Conservation (phyloP, 1,140 invertebrate species). For the Drosophila dunni region DNA sequence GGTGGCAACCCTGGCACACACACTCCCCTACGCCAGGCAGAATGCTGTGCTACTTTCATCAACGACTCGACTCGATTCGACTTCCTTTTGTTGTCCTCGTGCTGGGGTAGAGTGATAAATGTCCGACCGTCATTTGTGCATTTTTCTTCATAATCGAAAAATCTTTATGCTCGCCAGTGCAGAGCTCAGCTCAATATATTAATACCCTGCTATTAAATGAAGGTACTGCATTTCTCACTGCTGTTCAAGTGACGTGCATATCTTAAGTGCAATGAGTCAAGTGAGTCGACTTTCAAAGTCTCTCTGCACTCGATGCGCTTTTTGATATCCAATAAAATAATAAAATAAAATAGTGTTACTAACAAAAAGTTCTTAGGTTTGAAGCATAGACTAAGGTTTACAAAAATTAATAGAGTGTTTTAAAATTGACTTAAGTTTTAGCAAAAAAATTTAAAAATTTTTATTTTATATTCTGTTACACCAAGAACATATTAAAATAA, state of each 20-base stretch:
- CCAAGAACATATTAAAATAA: too few relatives aligned
- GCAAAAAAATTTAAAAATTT: too few relatives aligned
- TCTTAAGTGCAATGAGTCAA: neutral
- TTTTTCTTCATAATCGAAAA: constrained; percentile 77
- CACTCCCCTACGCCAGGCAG: neutral
- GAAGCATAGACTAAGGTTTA: too few relatives aligned
- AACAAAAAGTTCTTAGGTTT: too few relatives aligned
- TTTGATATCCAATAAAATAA: too few relatives aligned
- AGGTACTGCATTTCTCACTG: neutral
- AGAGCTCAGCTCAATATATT: constrained; percentile 19
- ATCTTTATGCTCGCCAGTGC: constrained; percentile 56
- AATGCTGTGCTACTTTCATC: neutral
- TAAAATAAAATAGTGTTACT: too few relatives aligned
- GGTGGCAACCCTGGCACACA: neutral
- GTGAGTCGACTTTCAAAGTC: too few relatives aligned
- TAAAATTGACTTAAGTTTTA: too few relatives aligned
- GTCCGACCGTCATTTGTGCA: constrained; percentile 64
- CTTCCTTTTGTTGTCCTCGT: constrained; percentile 8
- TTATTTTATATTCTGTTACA: too few relatives aligned
- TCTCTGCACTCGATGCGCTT: too few relatives aligned
- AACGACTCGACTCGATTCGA: neutral
- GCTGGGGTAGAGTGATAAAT: constrained; percentile 63
- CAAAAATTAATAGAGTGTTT: too few relatives aligned
- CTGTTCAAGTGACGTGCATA: neutral
- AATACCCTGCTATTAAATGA: constrained; percentile 10